Evolutionary conservation across 2,888 invertebrate species (phyloP), one percentile per base, ranked within the genome.

Genomic region (Glyphotaelius pellucidus): DNA sequence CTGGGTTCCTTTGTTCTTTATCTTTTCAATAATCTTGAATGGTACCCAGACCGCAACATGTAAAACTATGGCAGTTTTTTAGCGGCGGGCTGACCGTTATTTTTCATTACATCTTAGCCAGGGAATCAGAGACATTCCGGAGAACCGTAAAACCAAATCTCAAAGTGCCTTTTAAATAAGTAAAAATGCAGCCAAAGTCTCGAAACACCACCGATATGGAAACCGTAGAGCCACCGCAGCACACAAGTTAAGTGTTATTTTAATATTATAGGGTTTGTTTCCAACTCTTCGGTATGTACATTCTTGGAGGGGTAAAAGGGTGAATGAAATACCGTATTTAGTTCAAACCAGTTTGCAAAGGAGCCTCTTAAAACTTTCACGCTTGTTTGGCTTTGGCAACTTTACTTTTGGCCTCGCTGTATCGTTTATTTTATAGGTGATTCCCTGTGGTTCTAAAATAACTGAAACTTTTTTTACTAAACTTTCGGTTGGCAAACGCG

Each of bases 351-450:
- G 90, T 90, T 90, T 31, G 52, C 85, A 84, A 89, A 89, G 81
- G 89, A 89, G 89, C 52, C 91, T 91, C 91, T 86, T 91, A 83
- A 91, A 91, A 89, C 67, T 38, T 91, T 91, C 80, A 32, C 67
- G 81, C 32, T 32, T 81, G 81, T 32, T 81, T 81, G 81, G 32
- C 81, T 81, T 67, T 67, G 67, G 67, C 1, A 67, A 67, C 67
- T 67, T 67, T n/a, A 67, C 67, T 67, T 67, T 67, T 67, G 67
- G 25, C 67, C 67, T 67, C 67, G 67, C 25, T 30, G 52, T 88
- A 90, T 92, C 92, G 92, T 91, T 92, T 92, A 92, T 92, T 90
- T 92, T 91, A 91, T 91, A 83, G 84, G 38, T 83, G 89, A 91
- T 89, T 91, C 91, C 88, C 91, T n/a, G 35, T 52, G 81, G 90